Base-by-base conservation (phyloP, 2,888 invertebrate genomes). In the Incurvaria masculella region DNA sequence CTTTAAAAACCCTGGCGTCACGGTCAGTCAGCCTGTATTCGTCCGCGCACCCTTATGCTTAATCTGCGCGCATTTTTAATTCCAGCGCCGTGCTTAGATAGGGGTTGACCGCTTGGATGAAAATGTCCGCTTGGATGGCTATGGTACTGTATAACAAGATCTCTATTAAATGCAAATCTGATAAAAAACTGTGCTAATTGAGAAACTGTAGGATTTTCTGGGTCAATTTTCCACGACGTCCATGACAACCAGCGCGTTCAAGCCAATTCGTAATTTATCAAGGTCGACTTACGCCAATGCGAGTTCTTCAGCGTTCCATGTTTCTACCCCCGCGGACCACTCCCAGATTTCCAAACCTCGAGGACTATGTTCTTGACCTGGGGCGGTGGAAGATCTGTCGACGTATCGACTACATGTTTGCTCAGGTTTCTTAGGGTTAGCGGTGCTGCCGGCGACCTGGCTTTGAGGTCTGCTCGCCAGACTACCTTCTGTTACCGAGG, bases 381-480 rank as follows among this genome's bases (percentile, higher is more conserved):
- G 16, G 54, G 52, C 0, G 54, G 58, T 6, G 52, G 54, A n/a
- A 41, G 50, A 8, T 52, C 52, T 2, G 55, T 56, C 21, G 52
- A 21, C 6, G 49, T 51, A 47, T 60, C 58, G 44, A 57, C 48
- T 10, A 57, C 47, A 14, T 47, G 26, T 17, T 40, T 23, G 1
- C 42, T 14, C 23, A 60, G 51, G 21, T 57, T 43, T n/a, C 18
- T 39, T 2, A 58, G 21, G 2, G 46, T 48, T 16, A n/a, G 42
- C 2, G 57, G 58, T 4, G 55, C 45, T 14, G 48, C 51, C 20
- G 57, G 21, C 1, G 59, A 56, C 42, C 63, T 46, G 4, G 47
- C n/a, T 49, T 52, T 56, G 14, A 62, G 53, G 41, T 63, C 61
- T 16, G 60, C 48, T 54, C 55, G 43, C 60, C 62, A 63, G 47